Evolutionary conservation across 2,888 invertebrate species (phyloP).

Genomic region (Chalcosyrphus nemorum): DNA sequence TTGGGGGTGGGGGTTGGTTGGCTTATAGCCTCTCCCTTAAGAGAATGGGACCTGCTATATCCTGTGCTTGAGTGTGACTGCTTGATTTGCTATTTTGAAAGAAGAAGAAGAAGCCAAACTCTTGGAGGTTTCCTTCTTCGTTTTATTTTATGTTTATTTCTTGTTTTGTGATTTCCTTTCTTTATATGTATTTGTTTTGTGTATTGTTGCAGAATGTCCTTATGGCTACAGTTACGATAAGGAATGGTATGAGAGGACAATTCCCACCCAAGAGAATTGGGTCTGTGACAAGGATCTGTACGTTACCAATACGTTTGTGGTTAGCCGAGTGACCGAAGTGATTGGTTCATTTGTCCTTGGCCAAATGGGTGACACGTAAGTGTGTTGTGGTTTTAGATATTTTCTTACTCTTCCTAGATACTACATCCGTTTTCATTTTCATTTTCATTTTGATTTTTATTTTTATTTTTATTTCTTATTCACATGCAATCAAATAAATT

Average conservation of each 20-base stretch:
- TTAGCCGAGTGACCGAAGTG: conserved; percentile 83
- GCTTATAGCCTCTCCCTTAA: neutral
- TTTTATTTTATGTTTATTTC: conserved; percentile 64
- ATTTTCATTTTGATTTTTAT: conserved; percentile 26
- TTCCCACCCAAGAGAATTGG: conserved; percentile 84
- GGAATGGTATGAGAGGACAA: conserved; percentile 83
- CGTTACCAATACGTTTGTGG: conserved; percentile 84
- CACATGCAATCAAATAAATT: conserved; percentile 69
- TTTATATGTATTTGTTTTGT: conserved; percentile 60
- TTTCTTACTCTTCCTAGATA: conserved; percentile 42
- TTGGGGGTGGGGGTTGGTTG: neutral
- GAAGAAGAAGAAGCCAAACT: neutral
- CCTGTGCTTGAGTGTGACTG: neutral
- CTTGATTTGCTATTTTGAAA: conserved; percentile 27
- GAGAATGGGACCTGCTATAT: neutral
- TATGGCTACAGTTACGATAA: conserved; percentile 84
- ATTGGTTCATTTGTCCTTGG: conserved; percentile 84
- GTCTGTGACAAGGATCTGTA: conserved; percentile 84
- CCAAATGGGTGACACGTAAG: conserved; percentile 84
- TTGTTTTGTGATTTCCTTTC: conserved; percentile 46
- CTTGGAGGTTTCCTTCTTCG: conserved; percentile 34
- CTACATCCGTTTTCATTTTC: no score
- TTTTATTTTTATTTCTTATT: conserved; percentile 54
- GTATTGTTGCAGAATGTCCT: conserved; percentile 81
- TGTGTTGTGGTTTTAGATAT: conserved; percentile 70